phyloP scores from a whole-genome alignment of 2,113 vertebrate genomes.

The Caranx ignobilis region DNA sequence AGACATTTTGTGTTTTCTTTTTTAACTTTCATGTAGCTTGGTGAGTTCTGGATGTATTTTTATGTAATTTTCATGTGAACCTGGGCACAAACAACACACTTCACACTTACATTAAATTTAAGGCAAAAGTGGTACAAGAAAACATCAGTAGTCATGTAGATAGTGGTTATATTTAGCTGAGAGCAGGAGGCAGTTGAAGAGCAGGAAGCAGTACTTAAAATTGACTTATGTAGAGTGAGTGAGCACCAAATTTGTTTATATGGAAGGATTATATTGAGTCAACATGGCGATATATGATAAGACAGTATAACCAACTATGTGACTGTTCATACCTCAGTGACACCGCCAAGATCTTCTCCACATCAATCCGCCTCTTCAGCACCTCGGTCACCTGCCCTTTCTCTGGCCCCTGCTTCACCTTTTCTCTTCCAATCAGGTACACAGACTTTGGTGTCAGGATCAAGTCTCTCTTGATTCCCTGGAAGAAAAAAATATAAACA shows the following conservation, averaged over 20 bases:
- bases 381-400: constrained; percentile 96
- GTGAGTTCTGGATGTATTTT: too few species aligned
- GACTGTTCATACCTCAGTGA: constrained; percentile 90
- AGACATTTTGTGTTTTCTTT: neutral
- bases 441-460: constrained; percentile 94
- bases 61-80: too few species aligned
- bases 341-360: constrained; percentile 92
- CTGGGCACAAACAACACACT: neutral
- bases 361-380: constrained; percentile 91
- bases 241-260: constrained; percentile 4
- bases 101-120: too few species aligned
- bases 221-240: constrained; percentile 1
- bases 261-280: neutral
- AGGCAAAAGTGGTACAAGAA: too few species aligned
- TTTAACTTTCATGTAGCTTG: neutral
- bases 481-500: constrained; percentile 1
- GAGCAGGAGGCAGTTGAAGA: neutral
- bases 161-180: too few species aligned
- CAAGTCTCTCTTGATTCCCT: constrained; percentile 95
- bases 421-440: constrained; percentile 96
- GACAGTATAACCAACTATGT: neutral
- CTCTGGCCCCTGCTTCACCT: constrained; percentile 95
- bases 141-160: too few species aligned
- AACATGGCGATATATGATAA: constrained; percentile 15
- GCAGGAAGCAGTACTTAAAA: constrained; percentile 11